Conservation (phyloP, 2,113 vertebrate species). For the Pteropus alecto region DNA sequence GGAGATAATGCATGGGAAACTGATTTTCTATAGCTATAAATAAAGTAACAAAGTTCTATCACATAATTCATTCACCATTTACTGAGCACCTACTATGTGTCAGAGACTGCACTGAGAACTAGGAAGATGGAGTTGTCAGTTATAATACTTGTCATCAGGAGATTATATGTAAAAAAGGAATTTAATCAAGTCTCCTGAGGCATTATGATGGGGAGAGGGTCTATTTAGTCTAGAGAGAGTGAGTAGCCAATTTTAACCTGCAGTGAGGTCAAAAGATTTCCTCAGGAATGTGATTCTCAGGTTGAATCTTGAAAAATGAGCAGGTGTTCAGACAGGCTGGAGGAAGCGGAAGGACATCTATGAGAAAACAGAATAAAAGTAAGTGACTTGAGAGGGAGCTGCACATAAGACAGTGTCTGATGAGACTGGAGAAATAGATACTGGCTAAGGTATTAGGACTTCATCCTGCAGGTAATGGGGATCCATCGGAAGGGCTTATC, state of each 20-base stretch:
- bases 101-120: background rate
- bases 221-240: background rate
- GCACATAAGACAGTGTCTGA: background rate
- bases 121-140: background rate
- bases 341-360: slow-evolving; percentile 23
- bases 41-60: background rate
- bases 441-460: background rate
- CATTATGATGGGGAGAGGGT: background rate
- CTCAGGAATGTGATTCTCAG: background rate
- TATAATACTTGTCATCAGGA: background rate
- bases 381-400: background rate
- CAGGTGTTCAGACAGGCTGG: slow-evolving; percentile 7
- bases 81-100: background rate
- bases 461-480: background rate
- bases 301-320: slow-evolving; percentile 27
- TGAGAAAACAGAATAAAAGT: background rate
- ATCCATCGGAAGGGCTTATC: background rate
- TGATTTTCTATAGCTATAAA: background rate
- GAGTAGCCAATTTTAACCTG: background rate
- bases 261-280: background rate
- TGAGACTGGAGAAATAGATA: background rate
- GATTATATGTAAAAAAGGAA: background rate
- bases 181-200: slow-evolving; percentile 3
- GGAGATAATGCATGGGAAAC: background rate
- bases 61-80: background rate